Evolutionary conservation across 2,113 vertebrate species (phyloP).

Genomic region (Laterallus jamaicensis): DNA sequence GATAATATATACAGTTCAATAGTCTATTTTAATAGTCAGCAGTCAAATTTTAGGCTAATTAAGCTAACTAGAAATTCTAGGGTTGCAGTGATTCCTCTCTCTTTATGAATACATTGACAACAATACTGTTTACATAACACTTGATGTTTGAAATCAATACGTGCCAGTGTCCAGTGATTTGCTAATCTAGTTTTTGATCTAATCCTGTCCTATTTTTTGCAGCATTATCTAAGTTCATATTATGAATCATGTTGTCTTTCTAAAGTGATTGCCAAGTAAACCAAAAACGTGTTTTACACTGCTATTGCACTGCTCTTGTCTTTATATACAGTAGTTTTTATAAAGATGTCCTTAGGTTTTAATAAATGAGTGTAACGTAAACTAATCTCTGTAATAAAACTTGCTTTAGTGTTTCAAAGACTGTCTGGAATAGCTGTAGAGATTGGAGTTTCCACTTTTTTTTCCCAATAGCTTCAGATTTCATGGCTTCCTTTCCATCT

Average conservation of each 20-base stretch:
- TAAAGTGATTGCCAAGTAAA: slow-evolving; percentile 63
- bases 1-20: neutral
- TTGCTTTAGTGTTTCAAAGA: neutral
- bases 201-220: slow-evolving; percentile 40
- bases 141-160: neutral
- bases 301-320: slow-evolving; percentile 69
- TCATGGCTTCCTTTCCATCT: neutral
- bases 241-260: slow-evolving; percentile 30
- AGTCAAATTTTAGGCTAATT: slow-evolving; percentile 24
- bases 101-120: neutral
- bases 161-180: slow-evolving; percentile 48
- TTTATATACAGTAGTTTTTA: slow-evolving; percentile 78
- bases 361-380: slow-evolving; percentile 73
- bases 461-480: neutral
- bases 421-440: neutral
- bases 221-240: neutral
- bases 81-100: slow-evolving; percentile 44
- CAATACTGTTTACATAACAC: slow-evolving; percentile 34
- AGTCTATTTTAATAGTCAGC: slow-evolving; percentile 34
- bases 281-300: slow-evolving; percentile 70
- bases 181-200: slow-evolving; percentile 45
- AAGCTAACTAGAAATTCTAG: slow-evolving; percentile 58
- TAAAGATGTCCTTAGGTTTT: slow-evolving; percentile 75
- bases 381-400: slow-evolving; percentile 13
- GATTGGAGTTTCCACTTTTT: neutral